These are phyloP conservation scores for Pagrus major DNA, from an alignment of 2,113 vertebrate genomes.

Conservation along the genomic window DNA sequence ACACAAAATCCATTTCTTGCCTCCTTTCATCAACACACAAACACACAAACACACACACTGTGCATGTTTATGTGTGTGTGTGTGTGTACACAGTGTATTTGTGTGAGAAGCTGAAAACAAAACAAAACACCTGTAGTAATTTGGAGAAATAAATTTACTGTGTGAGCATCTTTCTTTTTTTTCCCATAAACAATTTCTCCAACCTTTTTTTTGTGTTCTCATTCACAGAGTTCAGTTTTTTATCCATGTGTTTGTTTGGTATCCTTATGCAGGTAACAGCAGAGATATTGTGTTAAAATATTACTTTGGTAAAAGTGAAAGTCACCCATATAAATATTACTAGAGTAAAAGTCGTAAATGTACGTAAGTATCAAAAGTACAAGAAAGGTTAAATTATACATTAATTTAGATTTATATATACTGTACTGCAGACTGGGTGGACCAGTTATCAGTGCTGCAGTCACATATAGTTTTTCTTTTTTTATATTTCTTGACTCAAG, in stretches of 20 bases:
- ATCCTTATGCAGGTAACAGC: too few relatives aligned
- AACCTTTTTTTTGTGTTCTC: background rate
- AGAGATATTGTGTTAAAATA: too few relatives aligned
- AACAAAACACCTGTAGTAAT: background rate
- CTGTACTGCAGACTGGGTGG: too few relatives aligned
- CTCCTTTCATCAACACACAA: constrained; percentile 2
- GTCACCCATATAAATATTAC: too few relatives aligned
- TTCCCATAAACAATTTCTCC: background rate
- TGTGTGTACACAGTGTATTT: background rate
- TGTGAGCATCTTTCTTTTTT: background rate
- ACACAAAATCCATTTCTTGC: constrained; percentile 6
- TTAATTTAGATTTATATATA: too few relatives aligned
- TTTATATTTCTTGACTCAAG: background rate
- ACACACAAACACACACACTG: background rate
- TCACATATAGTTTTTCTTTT: background rate
- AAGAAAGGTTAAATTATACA: too few relatives aligned
- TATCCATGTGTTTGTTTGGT: background rate
- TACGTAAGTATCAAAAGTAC: too few relatives aligned
- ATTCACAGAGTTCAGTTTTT: background rate
- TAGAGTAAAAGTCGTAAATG: too few relatives aligned
- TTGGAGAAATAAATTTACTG: background rate
- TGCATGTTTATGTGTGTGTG: background rate
- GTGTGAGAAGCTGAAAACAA: background rate
- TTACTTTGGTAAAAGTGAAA: too few relatives aligned
- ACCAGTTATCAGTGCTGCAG: background rate